Conservation (phyloP, 2,797 vertebrate species). For the Pangasius macronema region DNA sequence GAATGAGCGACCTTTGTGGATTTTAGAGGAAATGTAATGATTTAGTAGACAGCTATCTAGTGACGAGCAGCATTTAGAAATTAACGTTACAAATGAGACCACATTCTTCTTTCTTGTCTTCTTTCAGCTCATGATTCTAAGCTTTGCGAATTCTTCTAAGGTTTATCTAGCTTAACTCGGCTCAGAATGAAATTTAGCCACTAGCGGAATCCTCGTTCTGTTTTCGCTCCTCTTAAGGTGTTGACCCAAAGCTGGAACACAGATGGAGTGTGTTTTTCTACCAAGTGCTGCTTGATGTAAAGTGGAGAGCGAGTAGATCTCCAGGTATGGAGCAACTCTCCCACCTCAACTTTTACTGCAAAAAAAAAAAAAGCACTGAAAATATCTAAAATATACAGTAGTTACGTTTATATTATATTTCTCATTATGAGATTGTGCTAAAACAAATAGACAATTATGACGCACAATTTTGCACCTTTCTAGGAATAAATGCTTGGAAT, state of each 20-base stretch:
- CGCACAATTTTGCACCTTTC: not conserved
- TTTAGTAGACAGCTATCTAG: not conserved
- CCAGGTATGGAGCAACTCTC: not conserved
- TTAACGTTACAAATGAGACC: not conserved
- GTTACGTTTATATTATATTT: not conserved
- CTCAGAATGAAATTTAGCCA: not conserved
- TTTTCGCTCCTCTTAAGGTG: not conserved
- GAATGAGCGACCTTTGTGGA: not conserved
- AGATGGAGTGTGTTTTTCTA: not conserved
- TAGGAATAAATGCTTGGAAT: not conserved
- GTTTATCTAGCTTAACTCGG: not conserved
- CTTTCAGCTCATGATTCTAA: not conserved
- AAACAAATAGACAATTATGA: not conserved
- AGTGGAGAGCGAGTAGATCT: not conserved
- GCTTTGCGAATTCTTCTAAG: not conserved
- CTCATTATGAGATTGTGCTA: not conserved
- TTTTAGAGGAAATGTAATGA: not conserved
- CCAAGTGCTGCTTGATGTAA: not conserved
- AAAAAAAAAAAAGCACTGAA: not conserved
- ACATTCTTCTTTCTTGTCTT: not conserved
- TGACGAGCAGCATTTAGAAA: not conserved
- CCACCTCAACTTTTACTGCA: not conserved
- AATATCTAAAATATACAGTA: not conserved
- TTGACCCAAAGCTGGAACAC: not conserved
- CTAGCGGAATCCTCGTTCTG: not conserved